A percentile compares a stretch with the other conserved stretches of the same genome.
Conservation (phyloP, 2,888 invertebrate genomes). For the Megastigmus dorsalis region DNA sequence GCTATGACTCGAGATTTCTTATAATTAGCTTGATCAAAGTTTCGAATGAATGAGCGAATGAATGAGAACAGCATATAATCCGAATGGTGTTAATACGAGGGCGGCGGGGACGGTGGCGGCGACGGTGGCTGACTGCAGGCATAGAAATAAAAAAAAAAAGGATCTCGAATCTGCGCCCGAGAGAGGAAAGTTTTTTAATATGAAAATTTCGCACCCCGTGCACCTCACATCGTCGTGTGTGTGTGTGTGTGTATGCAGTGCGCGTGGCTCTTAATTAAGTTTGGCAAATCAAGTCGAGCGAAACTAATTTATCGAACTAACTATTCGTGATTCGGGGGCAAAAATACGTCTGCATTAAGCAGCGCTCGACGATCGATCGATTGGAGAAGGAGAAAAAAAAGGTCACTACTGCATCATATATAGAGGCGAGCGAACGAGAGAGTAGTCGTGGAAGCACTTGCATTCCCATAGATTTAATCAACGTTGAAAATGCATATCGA, state of each 20-base stretch:
- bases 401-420: no score
- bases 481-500: conserved; percentile 31
- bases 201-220: conserved; percentile 13
- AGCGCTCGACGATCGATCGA: no score
- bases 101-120: no score
- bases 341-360: not conserved
- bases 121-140: no score
- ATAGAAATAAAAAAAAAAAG: no score
- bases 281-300: conserved; percentile 32
- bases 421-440: no score
- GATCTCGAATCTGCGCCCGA: not conserved
- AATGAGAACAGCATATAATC: no score
- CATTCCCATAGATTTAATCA: conserved; percentile 40
- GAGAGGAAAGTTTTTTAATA: conserved; percentile 16
- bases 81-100: no score
- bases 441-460: not conserved
- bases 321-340: conserved; percentile 12
- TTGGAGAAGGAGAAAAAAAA: not conserved
- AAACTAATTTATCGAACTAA: conserved; percentile 42
- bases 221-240: not conserved
- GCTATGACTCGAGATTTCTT: no score
- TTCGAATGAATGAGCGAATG: no score
- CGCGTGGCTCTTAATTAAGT: conserved; percentile 38
- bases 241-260: not conserved
- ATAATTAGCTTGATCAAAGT: not conserved